phyloP scores from a whole-genome alignment of 2,797 vertebrate species.

The Dendrocincla tyrannina region DNA sequence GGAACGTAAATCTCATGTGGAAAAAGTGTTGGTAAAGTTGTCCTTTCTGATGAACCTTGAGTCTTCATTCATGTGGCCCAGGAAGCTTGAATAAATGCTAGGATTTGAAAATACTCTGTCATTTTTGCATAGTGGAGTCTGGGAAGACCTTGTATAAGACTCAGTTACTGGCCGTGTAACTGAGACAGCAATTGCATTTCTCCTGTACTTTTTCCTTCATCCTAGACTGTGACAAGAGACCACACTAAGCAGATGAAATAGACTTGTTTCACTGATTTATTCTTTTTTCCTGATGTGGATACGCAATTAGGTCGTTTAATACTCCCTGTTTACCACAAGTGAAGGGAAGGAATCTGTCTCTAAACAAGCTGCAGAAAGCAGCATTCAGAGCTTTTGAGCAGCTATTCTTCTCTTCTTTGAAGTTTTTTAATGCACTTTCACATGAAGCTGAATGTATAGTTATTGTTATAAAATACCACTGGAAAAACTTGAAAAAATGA shows the following conservation, averaged over 20 bases:
- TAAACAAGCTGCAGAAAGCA: neutral
- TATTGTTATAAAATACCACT: neutral
- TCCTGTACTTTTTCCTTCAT: neutral
- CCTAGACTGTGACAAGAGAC: neutral
- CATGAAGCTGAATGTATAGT: neutral
- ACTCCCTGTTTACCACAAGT: neutral
- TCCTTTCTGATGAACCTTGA: neutral
- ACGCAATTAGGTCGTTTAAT: neutral
- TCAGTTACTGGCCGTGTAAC: neutral
- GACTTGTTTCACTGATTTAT: neutral
- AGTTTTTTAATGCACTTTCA: constrained; percentile 35
- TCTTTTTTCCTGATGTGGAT: neutral
- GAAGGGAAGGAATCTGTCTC: neutral
- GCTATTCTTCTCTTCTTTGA: constrained; percentile 25
- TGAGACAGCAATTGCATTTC: neutral
- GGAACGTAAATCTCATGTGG: neutral
- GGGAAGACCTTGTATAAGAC: neutral
- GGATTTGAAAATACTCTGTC: neutral
- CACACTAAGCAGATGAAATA: neutral
- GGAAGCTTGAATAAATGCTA: neutral
- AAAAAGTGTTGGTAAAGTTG: neutral
- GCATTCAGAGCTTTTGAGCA: neutral
- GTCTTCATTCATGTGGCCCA: neutral
- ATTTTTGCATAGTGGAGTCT: neutral
- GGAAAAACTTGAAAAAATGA: constrained; percentile 55